Conservation (phyloP, 1,140 invertebrate species). For the Pinna nobilis region DNA sequence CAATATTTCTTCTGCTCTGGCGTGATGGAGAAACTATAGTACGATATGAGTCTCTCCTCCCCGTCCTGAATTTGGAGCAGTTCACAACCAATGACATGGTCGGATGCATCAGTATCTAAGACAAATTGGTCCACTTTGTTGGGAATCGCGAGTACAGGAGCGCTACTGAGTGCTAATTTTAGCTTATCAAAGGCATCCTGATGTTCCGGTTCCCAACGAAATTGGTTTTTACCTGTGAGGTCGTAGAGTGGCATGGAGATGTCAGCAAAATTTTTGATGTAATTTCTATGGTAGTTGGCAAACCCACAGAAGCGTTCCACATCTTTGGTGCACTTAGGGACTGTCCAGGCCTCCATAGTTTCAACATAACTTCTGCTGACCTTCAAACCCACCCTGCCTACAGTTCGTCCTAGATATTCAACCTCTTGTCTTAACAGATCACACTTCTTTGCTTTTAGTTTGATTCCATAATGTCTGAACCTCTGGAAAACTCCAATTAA, state of each 20-base stretch:
- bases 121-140: slow-evolving; percentile 10
- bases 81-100: neutral
- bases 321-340: slow-evolving; percentile 1
- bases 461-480: too few species aligned
- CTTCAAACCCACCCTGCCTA: slow-evolving; percentile 3
- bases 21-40: neutral
- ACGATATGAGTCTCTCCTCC: slow-evolving; percentile 6
- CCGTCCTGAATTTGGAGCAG: neutral
- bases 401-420: slow-evolving; percentile 7
- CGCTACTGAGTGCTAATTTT: neutral
- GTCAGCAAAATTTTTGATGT: slow-evolving; percentile 11
- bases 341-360: neutral
- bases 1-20: slow-evolving; percentile 8
- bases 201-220: slow-evolving; percentile 11
- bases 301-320: slow-evolving; percentile 30
- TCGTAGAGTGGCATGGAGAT: slow-evolving; percentile 7
- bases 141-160: slow-evolving; percentile 24
- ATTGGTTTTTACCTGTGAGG: slow-evolving; percentile 27
- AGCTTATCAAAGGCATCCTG: slow-evolving; percentile 19
- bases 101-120: neutral
- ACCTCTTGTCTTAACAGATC: neutral
- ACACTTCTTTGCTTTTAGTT: slow-evolving; percentile 15
- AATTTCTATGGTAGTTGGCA: slow-evolving; percentile 20
- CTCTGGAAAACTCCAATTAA: too few species aligned
- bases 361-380: slow-evolving; percentile 4